Evolutionary conservation across 2,797 vertebrate genomes (phyloP), one percentile per base, ranked within the genome.

Genomic region (Sebastiscus albofasciatus): DNA sequence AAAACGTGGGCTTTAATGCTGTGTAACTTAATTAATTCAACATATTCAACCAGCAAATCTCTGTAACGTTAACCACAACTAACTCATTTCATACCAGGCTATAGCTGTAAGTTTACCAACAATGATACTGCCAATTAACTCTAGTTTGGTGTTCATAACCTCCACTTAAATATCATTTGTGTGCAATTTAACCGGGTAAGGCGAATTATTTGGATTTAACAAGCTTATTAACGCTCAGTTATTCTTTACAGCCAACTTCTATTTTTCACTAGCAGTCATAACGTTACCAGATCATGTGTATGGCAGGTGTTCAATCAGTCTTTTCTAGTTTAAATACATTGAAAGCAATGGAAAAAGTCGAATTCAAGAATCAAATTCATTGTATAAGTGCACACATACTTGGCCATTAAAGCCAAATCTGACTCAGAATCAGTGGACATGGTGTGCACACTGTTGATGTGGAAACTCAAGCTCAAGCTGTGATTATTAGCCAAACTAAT

Each of bases 41-140:
- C 58, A 18, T 8, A 18, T 8, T 6, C 27, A 65, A 52, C 42
- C 1, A 27, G 66, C 27, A 27, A 20, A 39, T 8, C 55, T 24
- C 13, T 24, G 5, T 9, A 8, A 59, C 27, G 58, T 59, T 29
- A 27, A 68, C 29, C 54, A 8, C 16, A 13, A 36, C 36, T 13
- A 20, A 26, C 2, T 14, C 36, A 34, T 20, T n/a, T 16, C 13
- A 58, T 26, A 1, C 36, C 1, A 46, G 20, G 67, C 58, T 36
- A 36, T 46, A 73, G 39, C 69, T n/a, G 7, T 2, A 34, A 82
- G 58, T 78, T 83, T 65, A 33, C 36, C 20, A 72, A 24, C 59
- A 56, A 20, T 52, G 11, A 9, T 54, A 24, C 2, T 5, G 2
- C 6, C 31, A 1, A 6, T n/a, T 12, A 33, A 55, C 5, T 29